Evolutionary conservation across 2,888 invertebrate genomes (phyloP), one percentile per base, ranked within the genome.

Genomic region (Drosophila eohydei): DNA sequence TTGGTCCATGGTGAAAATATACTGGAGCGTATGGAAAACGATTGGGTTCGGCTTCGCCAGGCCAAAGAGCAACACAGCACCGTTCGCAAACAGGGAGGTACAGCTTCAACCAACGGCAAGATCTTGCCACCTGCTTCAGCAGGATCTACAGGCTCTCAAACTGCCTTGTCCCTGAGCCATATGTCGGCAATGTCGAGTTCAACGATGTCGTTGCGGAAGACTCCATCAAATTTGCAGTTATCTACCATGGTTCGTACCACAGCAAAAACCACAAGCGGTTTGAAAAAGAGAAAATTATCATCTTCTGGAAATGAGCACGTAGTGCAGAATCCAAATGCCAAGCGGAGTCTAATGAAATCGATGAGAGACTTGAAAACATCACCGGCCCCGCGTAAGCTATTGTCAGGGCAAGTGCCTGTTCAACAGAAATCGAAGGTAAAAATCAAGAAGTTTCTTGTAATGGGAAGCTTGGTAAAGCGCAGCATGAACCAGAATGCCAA

Each of bases 1-100:
- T 93, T 94, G 0, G 94, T 95, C 1, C 93, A 95, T 72, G 97
- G 96, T 0, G 93, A 94, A 64, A 94, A 95, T 7, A 93, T 96
- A 3, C 89, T 94, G 4, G 94, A 95, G 51, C 92, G 94, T 11
- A 95, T 97, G 81, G 92, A 94, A 21, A 93, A 94, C 3, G 94
- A 95, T 9, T 95, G 95, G 94, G 94, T 95, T 60, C 93, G 94
- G 1, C 94, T 95, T 36, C 87, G 87, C 0, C 80, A 76, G 38
- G 81, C 89, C 52, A 91, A 92, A 44, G 92, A 91, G 59, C 80
- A 89, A 32, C 48, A 87, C 4, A 91, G 87, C 73, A 95, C 95
- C 87, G 94, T 94, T 8, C 89, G 92, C 5, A 92, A 92, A 65
- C 85, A 91, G 51, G 63, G 91, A 91, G 48, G 92, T 91, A 58